A percentile compares a stretch with the other conserved stretches of the same genome.
phyloP scores from a whole-genome alignment of 2,888 invertebrate species.

The Callyntrura guangdongensis region DNA sequence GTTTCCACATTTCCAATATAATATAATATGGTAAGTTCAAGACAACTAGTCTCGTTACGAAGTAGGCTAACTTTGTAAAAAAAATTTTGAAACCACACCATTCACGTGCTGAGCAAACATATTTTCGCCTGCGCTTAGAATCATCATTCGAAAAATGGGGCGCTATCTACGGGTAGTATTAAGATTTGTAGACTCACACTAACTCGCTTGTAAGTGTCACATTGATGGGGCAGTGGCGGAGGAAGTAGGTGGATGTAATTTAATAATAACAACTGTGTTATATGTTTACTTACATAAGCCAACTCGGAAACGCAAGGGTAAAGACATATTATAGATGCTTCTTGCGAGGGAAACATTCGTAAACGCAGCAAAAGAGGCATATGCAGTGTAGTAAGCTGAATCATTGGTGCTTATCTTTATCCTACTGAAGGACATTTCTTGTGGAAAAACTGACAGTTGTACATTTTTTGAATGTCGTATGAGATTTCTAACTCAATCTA shows the following conservation, averaged over 20 bases:
- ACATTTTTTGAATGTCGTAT: conserved; percentile 61
- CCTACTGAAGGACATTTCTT: conserved; percentile 45
- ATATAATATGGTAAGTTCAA: not conserved
- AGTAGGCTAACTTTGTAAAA: not conserved
- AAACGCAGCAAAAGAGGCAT: too few relatives aligned
- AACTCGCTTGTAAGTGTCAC: conserved; percentile 34
- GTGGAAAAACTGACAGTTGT: conserved; percentile 65
- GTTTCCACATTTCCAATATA: not conserved
- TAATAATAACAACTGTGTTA: not conserved
- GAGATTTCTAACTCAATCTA: conserved; percentile 59
- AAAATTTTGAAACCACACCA: not conserved
- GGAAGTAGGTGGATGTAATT: not conserved
- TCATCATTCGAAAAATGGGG: not conserved
- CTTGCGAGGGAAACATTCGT: not conserved
- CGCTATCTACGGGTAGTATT: conserved; percentile 24
- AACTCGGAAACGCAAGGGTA: not conserved
- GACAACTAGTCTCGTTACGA: not conserved
- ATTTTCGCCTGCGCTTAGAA: not conserved
- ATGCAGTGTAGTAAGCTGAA: not conserved
- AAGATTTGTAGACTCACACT: conserved; percentile 40
- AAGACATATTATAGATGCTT: not conserved
- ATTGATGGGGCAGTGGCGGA: not conserved
- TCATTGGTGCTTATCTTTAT: conserved; percentile 55
- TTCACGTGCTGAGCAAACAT: conserved; percentile 5
- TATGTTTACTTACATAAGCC: conserved; percentile 1